A percentile compares a stretch with the other conserved stretches of the same genome.
phyloP scores from a whole-genome alignment of 2,113 vertebrate species.

The Copsychus sechellarum region DNA sequence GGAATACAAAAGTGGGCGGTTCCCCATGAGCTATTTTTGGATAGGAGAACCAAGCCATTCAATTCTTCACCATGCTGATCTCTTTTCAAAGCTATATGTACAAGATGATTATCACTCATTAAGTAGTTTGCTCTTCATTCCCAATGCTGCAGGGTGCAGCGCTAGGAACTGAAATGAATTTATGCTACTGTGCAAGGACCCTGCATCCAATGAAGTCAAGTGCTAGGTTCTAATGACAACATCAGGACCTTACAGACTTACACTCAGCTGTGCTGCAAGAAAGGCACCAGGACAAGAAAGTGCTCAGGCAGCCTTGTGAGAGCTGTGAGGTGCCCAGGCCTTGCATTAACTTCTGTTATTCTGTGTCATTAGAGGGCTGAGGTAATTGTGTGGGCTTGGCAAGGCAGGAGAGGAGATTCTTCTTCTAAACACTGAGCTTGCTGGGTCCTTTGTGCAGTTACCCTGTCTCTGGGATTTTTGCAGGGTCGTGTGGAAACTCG shows the following conservation, averaged over 20 bases:
- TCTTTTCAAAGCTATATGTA: background rate
- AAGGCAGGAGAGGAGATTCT: background rate
- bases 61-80: background rate
- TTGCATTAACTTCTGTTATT: background rate
- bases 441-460: background rate
- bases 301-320: background rate
- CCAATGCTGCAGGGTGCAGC: background rate
- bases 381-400: background rate
- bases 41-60: background rate
- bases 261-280: background rate
- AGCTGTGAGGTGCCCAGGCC: fast-evolving
- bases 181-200: background rate
- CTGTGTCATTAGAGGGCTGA: background rate
- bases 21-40: background rate
- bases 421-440: background rate
- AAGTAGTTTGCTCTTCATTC: background rate
- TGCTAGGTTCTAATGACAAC: background rate
- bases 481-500: fast-evolving
- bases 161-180: background rate
- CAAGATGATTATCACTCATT: background rate
- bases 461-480: background rate
- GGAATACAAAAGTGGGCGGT: background rate
- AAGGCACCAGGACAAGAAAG: background rate
- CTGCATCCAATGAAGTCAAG: background rate
- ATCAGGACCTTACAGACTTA: background rate